Evolutionary conservation across 1,140 invertebrate species (phyloP), one percentile per base, ranked within the genome.

Genomic region (Coenobita brevimanus): DNA sequence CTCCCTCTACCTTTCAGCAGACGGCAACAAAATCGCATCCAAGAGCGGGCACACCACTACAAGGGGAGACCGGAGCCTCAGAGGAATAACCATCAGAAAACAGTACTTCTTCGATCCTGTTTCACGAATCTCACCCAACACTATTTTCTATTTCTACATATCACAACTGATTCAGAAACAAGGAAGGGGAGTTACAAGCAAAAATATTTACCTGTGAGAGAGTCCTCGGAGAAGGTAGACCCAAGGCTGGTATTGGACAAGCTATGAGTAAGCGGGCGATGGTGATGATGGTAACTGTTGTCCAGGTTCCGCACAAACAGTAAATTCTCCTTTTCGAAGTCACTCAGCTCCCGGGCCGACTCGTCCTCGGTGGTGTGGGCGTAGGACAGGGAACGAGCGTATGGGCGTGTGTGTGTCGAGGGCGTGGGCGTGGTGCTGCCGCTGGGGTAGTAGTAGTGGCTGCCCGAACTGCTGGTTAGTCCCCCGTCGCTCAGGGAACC

Each of bases 291-390:
- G 43, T 89, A 89, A 64, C 84, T 89, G 89, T 89, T 89, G 60
- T 89, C 89, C 30, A 89, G 54, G 10, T 89, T 69, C 8, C 57
- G 73, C 36, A 89, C 41, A 36, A 89, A 89, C 0, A 89, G 69
- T 1, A 89, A 43, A 41, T 89, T 89, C 43, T 89, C 89, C 71
- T 87, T 87, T 57, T 89, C 89, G 54, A 89, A 89, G 33, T 89
- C 89, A 21, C 83, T 89, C 24, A 89, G 71, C 33, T 89, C 89
- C 0, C 73, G 62, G 1, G 76, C 85, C 21, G 30, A 41, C 0
- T 17, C 79, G 15, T 43, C 85, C 0, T n/a, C 36, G 15, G 67
- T 30, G 46, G 46, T 50, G 46, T 50, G 6, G 46, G 46, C 17
- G 17, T 50, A 50, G 6, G 46, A 50, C 6, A 50, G 46, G 17